Conservation (phyloP, 2,888 invertebrate genomes). For the Cotesia congregata region DNA sequence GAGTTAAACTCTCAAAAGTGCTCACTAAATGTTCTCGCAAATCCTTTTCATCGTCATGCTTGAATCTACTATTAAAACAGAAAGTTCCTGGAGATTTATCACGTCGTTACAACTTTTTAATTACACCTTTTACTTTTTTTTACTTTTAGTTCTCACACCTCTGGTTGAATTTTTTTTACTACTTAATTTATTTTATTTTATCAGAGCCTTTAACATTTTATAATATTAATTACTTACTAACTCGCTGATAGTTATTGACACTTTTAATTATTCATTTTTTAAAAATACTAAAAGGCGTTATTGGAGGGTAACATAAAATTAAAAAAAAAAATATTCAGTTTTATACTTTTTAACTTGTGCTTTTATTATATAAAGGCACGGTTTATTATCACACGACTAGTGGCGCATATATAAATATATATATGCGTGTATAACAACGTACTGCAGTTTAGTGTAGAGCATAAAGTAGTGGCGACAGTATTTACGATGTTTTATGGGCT, state of each 20-base stretch:
- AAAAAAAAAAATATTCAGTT: constrained; percentile 20
- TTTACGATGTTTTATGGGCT: constrained; percentile 55
- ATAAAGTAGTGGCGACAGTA: constrained; percentile 39
- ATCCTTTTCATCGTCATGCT: constrained; percentile 29
- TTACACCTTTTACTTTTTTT: constrained; percentile 21
- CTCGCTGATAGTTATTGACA: background rate
- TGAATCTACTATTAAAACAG: constrained; percentile 27
- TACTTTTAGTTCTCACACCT: constrained; percentile 31
- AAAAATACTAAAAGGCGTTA: constrained; percentile 14
- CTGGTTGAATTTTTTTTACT: constrained; percentile 5
- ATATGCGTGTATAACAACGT: background rate
- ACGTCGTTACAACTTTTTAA: constrained; percentile 41
- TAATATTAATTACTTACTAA: background rate
- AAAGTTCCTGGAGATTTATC: constrained; percentile 37
- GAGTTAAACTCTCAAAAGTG: constrained; percentile 14
- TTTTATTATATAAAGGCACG: constrained; percentile 20
- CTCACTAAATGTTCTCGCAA: constrained; percentile 35
- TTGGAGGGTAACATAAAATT: constrained; percentile 16
- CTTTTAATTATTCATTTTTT: constrained; percentile 11
- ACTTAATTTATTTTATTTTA: constrained; percentile 3
- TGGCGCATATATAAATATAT: background rate
- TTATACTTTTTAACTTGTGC: constrained; percentile 37
- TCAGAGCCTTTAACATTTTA: background rate
- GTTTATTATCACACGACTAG: background rate
- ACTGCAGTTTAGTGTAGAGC: constrained; percentile 14